phyloP scores from a whole-genome alignment of 2,113 vertebrate genomes.

The Pterocles gutturalis region DNA sequence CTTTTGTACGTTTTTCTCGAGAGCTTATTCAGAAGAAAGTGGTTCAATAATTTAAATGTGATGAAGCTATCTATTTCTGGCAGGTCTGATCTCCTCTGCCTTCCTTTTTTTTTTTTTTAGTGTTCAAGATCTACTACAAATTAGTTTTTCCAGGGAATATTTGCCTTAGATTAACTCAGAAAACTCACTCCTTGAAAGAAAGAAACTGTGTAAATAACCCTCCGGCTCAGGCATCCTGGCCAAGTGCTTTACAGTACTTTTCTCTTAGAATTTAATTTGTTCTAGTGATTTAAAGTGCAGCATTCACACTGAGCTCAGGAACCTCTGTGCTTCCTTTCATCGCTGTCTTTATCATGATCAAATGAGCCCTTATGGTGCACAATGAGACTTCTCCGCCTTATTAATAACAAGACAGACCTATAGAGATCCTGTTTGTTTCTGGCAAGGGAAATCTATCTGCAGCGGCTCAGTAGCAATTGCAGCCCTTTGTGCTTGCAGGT shows the following conservation, averaged over 20 bases:
- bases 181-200: slow-evolving; percentile 3
- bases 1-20: neutral
- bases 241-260: neutral
- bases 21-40: neutral
- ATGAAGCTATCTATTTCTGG: neutral
- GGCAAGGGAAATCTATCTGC: neutral
- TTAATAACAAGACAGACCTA: slow-evolving; percentile 2
- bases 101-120: neutral
- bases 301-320: neutral
- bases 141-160: neutral
- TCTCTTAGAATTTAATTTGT: slow-evolving; percentile 19
- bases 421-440: neutral
- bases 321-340: neutral
- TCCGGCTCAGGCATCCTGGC: neutral
- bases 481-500: neutral
- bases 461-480: neutral
- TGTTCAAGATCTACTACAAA: neutral
- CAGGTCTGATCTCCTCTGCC: neutral
- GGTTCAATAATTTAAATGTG: neutral
- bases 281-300: slow-evolving; percentile 12
- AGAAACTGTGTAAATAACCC: slow-evolving; percentile 20
- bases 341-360: neutral
- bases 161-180: neutral
- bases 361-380: neutral
- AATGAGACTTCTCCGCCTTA: neutral